Evolutionary conservation across 2,797 vertebrate species (phyloP).

Genomic region (Amniataba percoides): DNA sequence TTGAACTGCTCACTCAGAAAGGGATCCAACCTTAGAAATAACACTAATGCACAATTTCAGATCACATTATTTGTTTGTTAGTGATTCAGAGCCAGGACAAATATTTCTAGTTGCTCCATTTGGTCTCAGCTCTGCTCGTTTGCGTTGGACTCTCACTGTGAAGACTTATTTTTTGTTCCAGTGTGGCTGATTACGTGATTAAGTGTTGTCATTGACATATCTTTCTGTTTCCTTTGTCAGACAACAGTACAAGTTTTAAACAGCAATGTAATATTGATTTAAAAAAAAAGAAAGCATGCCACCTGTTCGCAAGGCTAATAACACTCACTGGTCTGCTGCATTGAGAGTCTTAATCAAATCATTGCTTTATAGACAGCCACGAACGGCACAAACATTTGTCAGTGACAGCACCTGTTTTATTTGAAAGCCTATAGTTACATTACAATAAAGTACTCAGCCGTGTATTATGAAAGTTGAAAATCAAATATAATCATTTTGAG

Average conservation of each 20-base stretch:
- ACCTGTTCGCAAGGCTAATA: neutral
- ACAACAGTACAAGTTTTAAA: neutral
- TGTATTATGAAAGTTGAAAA: neutral
- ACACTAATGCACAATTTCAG: neutral
- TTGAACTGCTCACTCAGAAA: no score
- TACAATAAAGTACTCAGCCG: neutral
- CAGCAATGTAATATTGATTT: constrained; percentile 2
- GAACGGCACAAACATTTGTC: neutral
- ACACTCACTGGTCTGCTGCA: neutral
- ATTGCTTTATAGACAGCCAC: neutral
- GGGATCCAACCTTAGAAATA: no score
- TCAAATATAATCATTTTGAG: neutral
- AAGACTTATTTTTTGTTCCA: neutral
- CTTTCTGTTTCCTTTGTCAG: constrained; percentile 4
- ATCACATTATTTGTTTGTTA: neutral
- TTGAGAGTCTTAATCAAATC: constrained; percentile 15
- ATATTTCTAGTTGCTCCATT: neutral
- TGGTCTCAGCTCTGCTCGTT: neutral
- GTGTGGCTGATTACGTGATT: neutral
- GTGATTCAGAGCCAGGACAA: neutral
- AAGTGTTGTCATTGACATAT: neutral
- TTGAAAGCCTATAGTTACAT: neutral
- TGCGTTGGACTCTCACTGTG: neutral
- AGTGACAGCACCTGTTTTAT: neutral
- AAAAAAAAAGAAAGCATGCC: constrained; percentile 9